A percentile compares a stretch with the other conserved stretches of the same genome.
phyloP scores from a whole-genome alignment of 2,113 vertebrate genomes.

The Myotis yumanensis region DNA sequence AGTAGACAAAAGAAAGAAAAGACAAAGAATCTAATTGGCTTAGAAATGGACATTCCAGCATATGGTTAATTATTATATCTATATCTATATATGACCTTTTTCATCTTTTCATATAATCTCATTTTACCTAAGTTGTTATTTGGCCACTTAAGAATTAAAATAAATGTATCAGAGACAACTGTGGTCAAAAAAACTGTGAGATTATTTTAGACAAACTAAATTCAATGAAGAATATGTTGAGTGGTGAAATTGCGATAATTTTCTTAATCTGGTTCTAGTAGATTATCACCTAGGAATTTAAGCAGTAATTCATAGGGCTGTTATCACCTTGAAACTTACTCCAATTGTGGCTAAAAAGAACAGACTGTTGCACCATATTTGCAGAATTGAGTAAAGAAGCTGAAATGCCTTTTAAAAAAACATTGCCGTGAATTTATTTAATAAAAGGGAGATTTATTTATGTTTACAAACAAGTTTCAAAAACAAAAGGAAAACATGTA shows the following conservation, averaged over 20 bases:
- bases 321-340: constrained; percentile 84
- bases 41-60: constrained; percentile 47
- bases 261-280: constrained; percentile 67
- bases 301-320: constrained; percentile 77
- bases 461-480: constrained; percentile 90
- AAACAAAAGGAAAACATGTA: constrained; percentile 90
- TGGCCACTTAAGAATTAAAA: constrained; percentile 62
- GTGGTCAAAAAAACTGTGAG: constrained; percentile 45
- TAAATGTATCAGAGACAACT: constrained; percentile 34
- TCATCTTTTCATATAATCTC: constrained; percentile 30
- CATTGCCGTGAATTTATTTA: constrained; percentile 90
- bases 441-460: constrained; percentile 90
- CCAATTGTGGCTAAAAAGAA: constrained; percentile 62
- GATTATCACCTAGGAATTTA: constrained; percentile 69
- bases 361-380: constrained; percentile 66
- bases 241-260: constrained; percentile 36
- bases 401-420: constrained; percentile 88
- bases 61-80: not conserved
- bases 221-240: constrained; percentile 41
- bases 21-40: constrained; percentile 7
- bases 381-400: constrained; percentile 80
- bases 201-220: constrained; percentile 66
- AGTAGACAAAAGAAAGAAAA: constrained; percentile 31
- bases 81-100: not conserved
- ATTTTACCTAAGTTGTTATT: constrained; percentile 53